Evolutionary conservation across 2,888 invertebrate species (phyloP), one percentile per base, ranked within the genome.

Genomic region (Luperina nickerlii): DNA sequence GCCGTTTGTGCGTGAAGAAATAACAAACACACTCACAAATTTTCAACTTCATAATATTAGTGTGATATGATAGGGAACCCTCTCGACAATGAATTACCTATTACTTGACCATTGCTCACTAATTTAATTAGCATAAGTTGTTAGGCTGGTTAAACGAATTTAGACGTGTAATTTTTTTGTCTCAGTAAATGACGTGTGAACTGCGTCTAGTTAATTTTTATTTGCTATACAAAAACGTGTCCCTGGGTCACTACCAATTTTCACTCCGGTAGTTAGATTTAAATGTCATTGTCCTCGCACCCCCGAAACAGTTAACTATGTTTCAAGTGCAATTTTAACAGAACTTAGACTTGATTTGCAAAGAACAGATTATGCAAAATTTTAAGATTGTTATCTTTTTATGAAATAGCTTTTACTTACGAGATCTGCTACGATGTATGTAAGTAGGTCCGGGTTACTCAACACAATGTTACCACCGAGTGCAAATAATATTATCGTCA

Each of bases 111-210:
- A 85, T 80, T 91, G 86, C 87, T 86, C 86, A 88, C 89, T 91
- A 92, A 92, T 93, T 93, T 92, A 94, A 94, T 94, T 94, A 94
- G 89, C 92, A 93, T 93, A 93, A 92, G 91, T 92, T 94, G 91
- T 92, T 93, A 93, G 92, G 92, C 92, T 92, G 92, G 91, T 91
- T 93, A 92, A 93, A 92, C 91, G 92, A 92, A 93, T 92, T 93
- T 91, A 89, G 90, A 92, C 92, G 91, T 94, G 94, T 93, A 92
- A 89, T 91, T 93, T 94, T 94, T 94, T 94, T 89, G 91, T 94
- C 91, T 92, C 90, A 90, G 92, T 93, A 94, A 94, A 94, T 94
- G 94, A 94, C 94, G 93, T 93, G 94, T 94, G 93, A 92, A 93
- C 91, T 90, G 86, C 86, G 90, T 91, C 92, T 92, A 92, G 91